Evolutionary conservation across 2,113 vertebrate species (phyloP).

Genomic region (Anthoscopus minutus): DNA sequence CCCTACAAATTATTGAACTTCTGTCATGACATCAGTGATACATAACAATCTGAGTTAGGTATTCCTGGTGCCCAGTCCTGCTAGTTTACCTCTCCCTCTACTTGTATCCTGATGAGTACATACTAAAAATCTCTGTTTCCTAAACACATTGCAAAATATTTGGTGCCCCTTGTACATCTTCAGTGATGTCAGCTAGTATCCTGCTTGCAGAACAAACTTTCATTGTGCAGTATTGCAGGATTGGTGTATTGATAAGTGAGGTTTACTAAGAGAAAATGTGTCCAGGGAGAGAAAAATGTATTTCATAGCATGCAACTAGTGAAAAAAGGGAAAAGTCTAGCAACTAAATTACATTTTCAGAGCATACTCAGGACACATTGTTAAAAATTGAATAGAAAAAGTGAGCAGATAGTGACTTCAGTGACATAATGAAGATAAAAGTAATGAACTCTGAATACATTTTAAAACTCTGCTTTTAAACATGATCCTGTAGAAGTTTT

Average conservation of each 20-base stretch:
- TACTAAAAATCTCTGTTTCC: background rate
- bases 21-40: background rate
- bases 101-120: background rate
- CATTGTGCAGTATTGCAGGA: background rate
- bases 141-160: slow-evolving; percentile 33
- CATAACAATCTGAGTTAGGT: background rate
- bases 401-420: background rate
- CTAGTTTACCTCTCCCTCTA: background rate
- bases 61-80: background rate
- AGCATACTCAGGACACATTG: background rate
- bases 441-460: background rate
- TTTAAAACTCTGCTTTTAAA: background rate
- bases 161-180: slow-evolving; percentile 18
- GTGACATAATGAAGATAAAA: background rate
- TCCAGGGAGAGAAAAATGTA: background rate
- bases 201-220: background rate
- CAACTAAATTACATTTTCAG: background rate
- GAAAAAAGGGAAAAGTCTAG: background rate
- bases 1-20: background rate
- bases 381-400: background rate
- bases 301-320: background rate
- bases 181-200: background rate
- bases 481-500: background rate
- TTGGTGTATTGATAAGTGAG: background rate
- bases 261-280: background rate